phyloP scores from a whole-genome alignment of 2,113 vertebrate genomes.

The Brachionichthys hirsutus region DNA sequence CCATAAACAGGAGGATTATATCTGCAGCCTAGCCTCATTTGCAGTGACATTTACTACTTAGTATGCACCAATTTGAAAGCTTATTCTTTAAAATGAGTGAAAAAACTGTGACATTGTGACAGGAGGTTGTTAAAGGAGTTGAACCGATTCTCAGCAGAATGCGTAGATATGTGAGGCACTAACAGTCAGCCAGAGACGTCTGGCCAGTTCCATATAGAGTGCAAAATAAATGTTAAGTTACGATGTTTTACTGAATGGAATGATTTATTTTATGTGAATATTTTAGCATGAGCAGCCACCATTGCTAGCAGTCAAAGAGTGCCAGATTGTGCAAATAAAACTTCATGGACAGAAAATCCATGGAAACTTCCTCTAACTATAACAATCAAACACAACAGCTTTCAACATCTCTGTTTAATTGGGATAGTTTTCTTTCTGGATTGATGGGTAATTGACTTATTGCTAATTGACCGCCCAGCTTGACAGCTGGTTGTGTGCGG shows the following conservation, averaged over 20 bases:
- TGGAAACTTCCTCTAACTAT: background rate
- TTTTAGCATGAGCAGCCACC: background rate
- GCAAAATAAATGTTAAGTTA: no score
- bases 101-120: background rate
- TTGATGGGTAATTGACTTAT: conserved; percentile 33
- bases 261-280: no score
- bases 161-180: no score
- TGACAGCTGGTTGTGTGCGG: conserved; percentile 42
- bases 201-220: no score
- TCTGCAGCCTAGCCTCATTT: conserved; percentile 7
- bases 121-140: no score
- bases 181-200: no score
- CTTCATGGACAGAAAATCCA: background rate
- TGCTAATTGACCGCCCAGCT: conserved; percentile 19
- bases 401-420: conserved; percentile 17
- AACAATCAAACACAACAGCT: conserved; percentile 1
- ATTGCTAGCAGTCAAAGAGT: conserved; percentile 11
- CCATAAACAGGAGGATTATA: conserved; percentile 1
- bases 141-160: no score
- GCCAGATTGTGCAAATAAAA: background rate
- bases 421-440: conserved; percentile 17
- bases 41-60: background rate
- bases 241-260: no score
- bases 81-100: background rate
- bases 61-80: background rate